phyloP scores from a whole-genome alignment of 2,113 vertebrate genomes.

The Anolis sagrei region DNA sequence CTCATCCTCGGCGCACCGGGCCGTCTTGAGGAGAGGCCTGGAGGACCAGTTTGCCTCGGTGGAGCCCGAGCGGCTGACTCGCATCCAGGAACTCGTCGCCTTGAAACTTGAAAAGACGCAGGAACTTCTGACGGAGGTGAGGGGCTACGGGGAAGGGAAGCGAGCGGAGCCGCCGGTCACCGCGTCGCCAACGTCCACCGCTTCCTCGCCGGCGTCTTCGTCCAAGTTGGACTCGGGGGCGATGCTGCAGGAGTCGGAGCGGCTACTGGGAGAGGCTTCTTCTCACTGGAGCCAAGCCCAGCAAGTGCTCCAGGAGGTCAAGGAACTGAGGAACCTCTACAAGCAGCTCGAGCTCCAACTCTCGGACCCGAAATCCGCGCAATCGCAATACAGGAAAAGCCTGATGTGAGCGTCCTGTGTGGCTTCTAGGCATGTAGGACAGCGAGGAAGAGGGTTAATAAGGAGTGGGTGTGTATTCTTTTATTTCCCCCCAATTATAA shows the following conservation, averaged over 20 bases:
- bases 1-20: slow-evolving; percentile 45
- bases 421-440: slow-evolving; percentile 4
- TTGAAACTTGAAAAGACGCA: slow-evolving; percentile 92
- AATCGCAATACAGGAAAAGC: slow-evolving; percentile 82
- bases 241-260: slow-evolving; percentile 83
- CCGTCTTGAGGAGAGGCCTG: slow-evolving; percentile 35
- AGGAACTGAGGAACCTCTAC: slow-evolving; percentile 86
- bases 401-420: slow-evolving; percentile 79
- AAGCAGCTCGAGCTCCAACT: slow-evolving; percentile 82
- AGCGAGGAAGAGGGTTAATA: not conserved
- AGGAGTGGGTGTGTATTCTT: slow-evolving; percentile 22
- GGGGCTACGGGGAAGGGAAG: slow-evolving; percentile 78
- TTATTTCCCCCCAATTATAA: not conserved
- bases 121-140: slow-evolving; percentile 85
- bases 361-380: slow-evolving; percentile 68
- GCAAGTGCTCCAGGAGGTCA: slow-evolving; percentile 89
- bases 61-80: slow-evolving; percentile 67
- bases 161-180: slow-evolving; percentile 70
- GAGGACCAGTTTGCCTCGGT: slow-evolving; percentile 41
- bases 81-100: slow-evolving; percentile 88
- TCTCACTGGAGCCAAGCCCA: slow-evolving; percentile 88
- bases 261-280: slow-evolving; percentile 86
- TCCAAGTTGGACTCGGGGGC: slow-evolving; percentile 73
- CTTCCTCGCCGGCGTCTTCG: slow-evolving; percentile 32
- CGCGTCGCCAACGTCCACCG: slow-evolving; percentile 1